These are phyloP conservation scores for Potamilus streckersoni DNA, from an alignment of 1,140 invertebrate genomes.

Conservation along the genomic window DNA sequence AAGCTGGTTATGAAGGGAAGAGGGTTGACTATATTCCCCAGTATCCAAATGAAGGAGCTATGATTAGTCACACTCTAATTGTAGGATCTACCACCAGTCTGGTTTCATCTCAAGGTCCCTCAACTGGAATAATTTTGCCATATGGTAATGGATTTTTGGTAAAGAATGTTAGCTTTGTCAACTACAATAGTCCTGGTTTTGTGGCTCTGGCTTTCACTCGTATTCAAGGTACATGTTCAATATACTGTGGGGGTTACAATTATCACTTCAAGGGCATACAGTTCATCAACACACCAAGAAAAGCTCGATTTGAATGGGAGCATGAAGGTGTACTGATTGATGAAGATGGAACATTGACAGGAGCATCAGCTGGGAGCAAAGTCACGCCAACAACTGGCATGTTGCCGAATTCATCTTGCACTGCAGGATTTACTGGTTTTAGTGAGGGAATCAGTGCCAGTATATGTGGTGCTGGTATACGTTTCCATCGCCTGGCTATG, in stretches of 20 bases:
- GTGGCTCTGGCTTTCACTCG: conserved; percentile 33
- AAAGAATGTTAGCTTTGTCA: conserved; percentile 41
- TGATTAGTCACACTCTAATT: conserved; percentile 45
- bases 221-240: conserved; percentile 35
- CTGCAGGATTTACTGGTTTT: neutral
- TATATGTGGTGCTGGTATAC: conserved; percentile 40
- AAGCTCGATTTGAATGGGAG: conserved; percentile 39
- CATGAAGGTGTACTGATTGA: conserved; percentile 46
- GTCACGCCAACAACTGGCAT: conserved; percentile 36
- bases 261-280: conserved; percentile 26
- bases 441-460: conserved; percentile 30
- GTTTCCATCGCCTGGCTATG: conserved; percentile 57
- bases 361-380: conserved; percentile 17
- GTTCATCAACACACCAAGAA: conserved; percentile 45
- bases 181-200: conserved; percentile 39
- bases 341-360: conserved; percentile 45
- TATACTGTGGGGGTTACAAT: conserved; percentile 41
- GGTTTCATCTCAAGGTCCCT: conserved; percentile 18
- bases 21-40: conserved; percentile 32
- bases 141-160: conserved; percentile 43
- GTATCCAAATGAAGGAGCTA: conserved; percentile 29
- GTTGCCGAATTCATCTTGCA: conserved; percentile 19
- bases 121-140: conserved; percentile 43
- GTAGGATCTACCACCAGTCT: conserved; percentile 34
- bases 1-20: conserved; percentile 59